A percentile compares a stretch with the other conserved stretches of the same genome.
Evolutionary conservation across 1,140 invertebrate species (phyloP).

Genomic region (Nixonia krombeini): DNA sequence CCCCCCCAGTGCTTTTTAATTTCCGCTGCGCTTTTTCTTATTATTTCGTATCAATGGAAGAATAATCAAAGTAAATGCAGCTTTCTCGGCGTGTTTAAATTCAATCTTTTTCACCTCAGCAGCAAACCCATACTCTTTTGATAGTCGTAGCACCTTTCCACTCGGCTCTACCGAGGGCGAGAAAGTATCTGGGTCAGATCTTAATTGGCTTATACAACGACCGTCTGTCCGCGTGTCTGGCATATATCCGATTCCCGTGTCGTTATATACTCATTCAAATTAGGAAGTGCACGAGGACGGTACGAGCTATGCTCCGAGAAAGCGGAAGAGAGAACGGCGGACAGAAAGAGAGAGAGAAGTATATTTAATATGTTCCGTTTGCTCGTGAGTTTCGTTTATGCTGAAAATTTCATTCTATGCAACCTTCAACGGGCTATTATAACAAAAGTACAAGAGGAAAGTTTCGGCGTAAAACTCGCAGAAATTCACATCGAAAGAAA

Average conservation of each 20-base stretch:
- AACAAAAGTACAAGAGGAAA: constrained; percentile 34
- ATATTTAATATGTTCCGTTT: constrained; percentile 38
- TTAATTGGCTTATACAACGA: constrained; percentile 43
- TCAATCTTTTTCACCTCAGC: constrained; percentile 26
- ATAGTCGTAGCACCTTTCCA: constrained; percentile 25
- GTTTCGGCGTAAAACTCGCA: constrained; percentile 35
- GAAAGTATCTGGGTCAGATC: constrained; percentile 45
- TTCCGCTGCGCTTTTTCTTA: background rate
- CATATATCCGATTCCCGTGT: constrained; percentile 37
- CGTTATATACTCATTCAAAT: constrained; percentile 45
- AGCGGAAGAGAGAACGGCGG: no score
- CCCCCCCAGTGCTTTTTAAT: no score
- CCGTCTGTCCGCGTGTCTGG: constrained; percentile 31
- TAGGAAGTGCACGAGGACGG: constrained; percentile 27
- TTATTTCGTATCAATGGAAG: constrained; percentile 11
- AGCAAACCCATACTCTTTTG: constrained; percentile 18
- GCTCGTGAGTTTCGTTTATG: constrained; percentile 38
- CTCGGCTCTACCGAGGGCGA: constrained; percentile 26
- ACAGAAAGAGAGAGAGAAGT: constrained; percentile 16
- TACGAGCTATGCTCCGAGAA: constrained; percentile 23
- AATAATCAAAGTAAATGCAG: constrained; percentile 23
- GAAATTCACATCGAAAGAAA: constrained; percentile 31
- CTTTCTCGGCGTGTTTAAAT: constrained; percentile 13
- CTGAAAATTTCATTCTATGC: constrained; percentile 46
- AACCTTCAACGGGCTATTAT: constrained; percentile 37